Evolutionary conservation across 2,888 invertebrate genomes (phyloP).

Genomic region (Diogma glabrata): DNA sequence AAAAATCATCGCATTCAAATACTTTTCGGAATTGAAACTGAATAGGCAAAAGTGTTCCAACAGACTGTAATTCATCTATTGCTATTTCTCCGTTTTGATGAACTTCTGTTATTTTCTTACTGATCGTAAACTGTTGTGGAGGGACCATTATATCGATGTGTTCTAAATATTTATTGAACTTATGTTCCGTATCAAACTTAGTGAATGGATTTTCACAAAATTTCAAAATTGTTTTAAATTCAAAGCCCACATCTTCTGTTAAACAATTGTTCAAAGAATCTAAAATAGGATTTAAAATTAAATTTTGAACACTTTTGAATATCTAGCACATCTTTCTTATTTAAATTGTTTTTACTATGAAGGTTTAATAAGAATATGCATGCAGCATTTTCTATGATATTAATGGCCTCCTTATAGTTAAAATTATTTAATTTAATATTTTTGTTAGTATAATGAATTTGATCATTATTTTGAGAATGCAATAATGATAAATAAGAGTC

Average conservation of each 20-base stretch:
- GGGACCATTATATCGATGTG: too few species aligned
- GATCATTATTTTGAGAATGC: too few species aligned
- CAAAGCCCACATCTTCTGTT: not conserved
- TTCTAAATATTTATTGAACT: conserved; percentile 1
- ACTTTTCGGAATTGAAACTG: too few species aligned
- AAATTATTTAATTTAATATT: too few species aligned
- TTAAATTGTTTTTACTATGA: not conserved
- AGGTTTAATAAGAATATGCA: not conserved
- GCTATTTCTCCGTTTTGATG: not conserved
- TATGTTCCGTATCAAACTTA: not conserved
- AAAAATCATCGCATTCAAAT: not conserved
- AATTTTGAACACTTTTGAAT: not conserved
- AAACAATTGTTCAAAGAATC: not conserved
- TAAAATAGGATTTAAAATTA: not conserved
- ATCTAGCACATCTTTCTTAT: not conserved
- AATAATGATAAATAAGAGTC: too few species aligned
- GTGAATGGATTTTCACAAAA: not conserved
- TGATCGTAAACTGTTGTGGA: too few species aligned
- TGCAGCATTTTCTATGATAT: too few species aligned
- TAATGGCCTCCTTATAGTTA: too few species aligned
- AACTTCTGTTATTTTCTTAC: not conserved
- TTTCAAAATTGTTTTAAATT: not conserved
- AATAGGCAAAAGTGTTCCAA: not conserved
- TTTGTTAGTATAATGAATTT: too few species aligned
- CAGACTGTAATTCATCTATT: not conserved